Conservation (phyloP, 1,140 invertebrate genomes). For the Babylonia areolata region DNA sequence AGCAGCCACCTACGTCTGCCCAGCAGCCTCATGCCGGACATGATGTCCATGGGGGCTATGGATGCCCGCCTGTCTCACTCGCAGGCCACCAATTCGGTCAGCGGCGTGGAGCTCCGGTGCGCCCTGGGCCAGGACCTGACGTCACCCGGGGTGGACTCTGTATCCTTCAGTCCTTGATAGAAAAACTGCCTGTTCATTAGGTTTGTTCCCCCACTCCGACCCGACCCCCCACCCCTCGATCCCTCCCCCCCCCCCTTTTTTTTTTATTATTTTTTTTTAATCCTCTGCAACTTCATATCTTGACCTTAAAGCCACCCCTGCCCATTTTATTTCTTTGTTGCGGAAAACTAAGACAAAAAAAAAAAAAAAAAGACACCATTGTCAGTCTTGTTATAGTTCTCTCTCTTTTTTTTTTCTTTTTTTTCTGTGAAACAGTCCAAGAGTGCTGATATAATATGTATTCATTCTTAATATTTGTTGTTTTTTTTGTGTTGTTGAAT, state of each 20-base stretch:
- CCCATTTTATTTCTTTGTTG: too few species aligned
- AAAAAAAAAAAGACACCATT: too few species aligned
- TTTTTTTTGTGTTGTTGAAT: too few species aligned
- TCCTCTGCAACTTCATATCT: too few species aligned
- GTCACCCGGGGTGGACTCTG: slow-evolving; percentile 34
- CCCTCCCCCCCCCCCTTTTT: background rate
- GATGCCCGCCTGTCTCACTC: slow-evolving; percentile 21
- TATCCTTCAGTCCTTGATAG: slow-evolving; percentile 32
- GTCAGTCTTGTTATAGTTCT: too few species aligned
- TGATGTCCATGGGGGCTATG: slow-evolving; percentile 39
- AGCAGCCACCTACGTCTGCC: slow-evolving; percentile 23
- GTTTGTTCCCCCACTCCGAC: background rate
- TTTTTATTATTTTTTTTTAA: background rate
- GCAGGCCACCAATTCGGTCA: slow-evolving; percentile 11
- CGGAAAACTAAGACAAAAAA: too few species aligned
- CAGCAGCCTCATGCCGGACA: slow-evolving; percentile 29
- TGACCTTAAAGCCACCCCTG: too few species aligned
- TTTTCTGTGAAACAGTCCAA: too few species aligned
- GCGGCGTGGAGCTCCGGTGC: slow-evolving; percentile 32
- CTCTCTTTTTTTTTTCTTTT: too few species aligned
- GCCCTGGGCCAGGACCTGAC: slow-evolving; percentile 36
- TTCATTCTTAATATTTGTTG: too few species aligned
- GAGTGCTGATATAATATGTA: too few species aligned
- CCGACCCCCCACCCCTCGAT: background rate
- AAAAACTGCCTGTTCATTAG: background rate